Evolutionary conservation across 2,797 vertebrate genomes (phyloP).

Genomic region (Simalia tracyae): DNA sequence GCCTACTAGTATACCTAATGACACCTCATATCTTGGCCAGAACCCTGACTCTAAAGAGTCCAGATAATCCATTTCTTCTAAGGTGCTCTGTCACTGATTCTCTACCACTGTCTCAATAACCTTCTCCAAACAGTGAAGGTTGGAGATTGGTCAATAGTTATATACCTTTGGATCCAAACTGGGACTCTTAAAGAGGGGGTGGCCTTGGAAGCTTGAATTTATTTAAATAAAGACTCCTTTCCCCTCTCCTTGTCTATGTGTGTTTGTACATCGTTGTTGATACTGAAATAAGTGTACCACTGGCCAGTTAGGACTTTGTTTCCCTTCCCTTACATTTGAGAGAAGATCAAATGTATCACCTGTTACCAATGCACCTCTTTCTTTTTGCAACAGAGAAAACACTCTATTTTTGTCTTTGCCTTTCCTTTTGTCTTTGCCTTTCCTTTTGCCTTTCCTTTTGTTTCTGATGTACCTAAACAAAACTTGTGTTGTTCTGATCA

Average conservation of each 20-base stretch:
- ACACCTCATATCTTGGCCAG: not conserved
- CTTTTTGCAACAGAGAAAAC: not conserved
- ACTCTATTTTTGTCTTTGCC: too few species aligned
- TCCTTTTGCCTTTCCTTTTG: too few species aligned
- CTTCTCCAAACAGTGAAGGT: not conserved
- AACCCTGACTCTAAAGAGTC: not conserved
- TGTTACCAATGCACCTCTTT: not conserved
- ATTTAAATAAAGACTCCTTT: not conserved
- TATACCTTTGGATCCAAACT: not conserved
- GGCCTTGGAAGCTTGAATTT: not conserved
- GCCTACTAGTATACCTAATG: not conserved
- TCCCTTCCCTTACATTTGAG: not conserved
- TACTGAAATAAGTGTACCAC: not conserved
- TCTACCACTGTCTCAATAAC: not conserved
- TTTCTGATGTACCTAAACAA: not conserved
- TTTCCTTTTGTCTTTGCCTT: too few species aligned
- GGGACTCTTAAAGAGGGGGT: not conserved
- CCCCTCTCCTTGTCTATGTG: not conserved
- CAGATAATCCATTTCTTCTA: not conserved
- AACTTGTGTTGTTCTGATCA: not conserved
- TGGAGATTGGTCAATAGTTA: not conserved
- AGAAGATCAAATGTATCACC: not conserved
- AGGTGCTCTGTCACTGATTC: too few species aligned
- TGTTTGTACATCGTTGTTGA: too few species aligned
- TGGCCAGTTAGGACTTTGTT: not conserved